Percentiles rank a stretch among this genome's conserved stretches.
phyloP scores from a whole-genome alignment of 2,888 invertebrate species.

The Cryptus viduatorius region DNA sequence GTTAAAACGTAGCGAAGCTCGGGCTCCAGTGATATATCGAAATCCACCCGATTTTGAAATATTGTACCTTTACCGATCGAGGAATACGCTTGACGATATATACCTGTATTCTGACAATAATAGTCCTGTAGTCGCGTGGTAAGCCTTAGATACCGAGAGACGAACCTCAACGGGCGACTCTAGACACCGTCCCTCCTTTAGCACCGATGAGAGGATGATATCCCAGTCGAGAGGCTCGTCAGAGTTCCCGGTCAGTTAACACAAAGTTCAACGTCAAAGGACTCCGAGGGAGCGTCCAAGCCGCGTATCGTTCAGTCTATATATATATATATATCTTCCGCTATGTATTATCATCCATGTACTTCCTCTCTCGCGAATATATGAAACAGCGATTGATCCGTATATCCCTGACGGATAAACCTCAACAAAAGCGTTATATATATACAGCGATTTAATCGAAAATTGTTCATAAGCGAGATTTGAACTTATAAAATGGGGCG shows the following conservation, averaged over 20 bases:
- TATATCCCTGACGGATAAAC: conserved; percentile 19
- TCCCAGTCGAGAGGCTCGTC: conserved; percentile 18
- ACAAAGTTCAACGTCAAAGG: conserved; percentile 52
- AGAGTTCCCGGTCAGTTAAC: conserved; percentile 43
- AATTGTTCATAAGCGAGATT: neutral
- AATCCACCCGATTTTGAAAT: neutral
- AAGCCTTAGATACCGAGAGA: neutral
- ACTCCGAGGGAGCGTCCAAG: conserved; percentile 5
- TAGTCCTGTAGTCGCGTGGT: neutral
- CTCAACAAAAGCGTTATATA: neutral
- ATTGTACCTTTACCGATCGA: neutral
- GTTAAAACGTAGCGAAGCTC: neutral
- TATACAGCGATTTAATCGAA: neutral
- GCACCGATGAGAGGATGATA: conserved; percentile 20
- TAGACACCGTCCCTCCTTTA: conserved; percentile 5
- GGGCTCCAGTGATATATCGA: neutral
- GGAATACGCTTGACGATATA: neutral
- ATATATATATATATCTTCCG: neutral
- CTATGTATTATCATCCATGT: neutral
- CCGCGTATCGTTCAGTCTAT: conserved; percentile 4
- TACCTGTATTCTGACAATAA: neutral
- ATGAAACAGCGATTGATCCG: conserved; percentile 3
- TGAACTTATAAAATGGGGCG: neutral
- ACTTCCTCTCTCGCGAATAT: neutral
- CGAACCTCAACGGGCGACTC: neutral